Conservation (phyloP, 2,888 invertebrate species). For the Apotomis betuletana region DNA sequence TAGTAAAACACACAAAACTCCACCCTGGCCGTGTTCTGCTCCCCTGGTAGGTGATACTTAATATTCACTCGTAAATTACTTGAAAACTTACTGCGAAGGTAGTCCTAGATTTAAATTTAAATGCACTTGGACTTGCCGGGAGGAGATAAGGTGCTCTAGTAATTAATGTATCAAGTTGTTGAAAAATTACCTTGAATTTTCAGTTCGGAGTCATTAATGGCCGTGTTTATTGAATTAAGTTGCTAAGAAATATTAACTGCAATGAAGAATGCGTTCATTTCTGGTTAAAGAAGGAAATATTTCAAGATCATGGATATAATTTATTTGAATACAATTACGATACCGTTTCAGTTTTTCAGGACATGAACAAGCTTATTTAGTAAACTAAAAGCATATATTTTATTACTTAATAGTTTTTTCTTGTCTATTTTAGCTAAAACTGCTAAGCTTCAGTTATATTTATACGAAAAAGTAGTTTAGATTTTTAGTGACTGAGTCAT, state of each 20-base stretch:
- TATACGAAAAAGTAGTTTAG: too few species aligned
- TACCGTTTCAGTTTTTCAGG: too few species aligned
- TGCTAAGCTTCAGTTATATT: too few species aligned
- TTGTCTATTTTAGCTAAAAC: too few species aligned
- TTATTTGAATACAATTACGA: too few species aligned
- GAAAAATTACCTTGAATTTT: slow-evolving; percentile 25
- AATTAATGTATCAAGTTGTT: slow-evolving; percentile 41
- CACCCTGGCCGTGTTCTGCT: slow-evolving; percentile 81
- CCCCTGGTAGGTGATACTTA: slow-evolving; percentile 83
- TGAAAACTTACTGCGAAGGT: slow-evolving; percentile 80
- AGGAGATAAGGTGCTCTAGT: slow-evolving; percentile 63
- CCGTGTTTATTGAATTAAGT: slow-evolving; percentile 22
- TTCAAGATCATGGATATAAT: not conserved
- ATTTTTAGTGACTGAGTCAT: too few species aligned
- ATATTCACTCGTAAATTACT: slow-evolving; percentile 82
- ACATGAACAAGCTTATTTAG: too few species aligned
- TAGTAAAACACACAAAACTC: slow-evolving; percentile 86
- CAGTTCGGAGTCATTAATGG: not conserved
- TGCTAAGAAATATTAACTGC: not conserved
- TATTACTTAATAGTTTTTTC: too few species aligned
- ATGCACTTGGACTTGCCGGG: slow-evolving; percentile 65
- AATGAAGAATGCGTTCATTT: not conserved
- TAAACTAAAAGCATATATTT: too few species aligned
- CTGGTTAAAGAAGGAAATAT: not conserved
- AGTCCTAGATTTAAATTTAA: slow-evolving; percentile 68